phyloP scores from a whole-genome alignment of 1,140 invertebrate genomes.

The Ephestia elutella region DNA sequence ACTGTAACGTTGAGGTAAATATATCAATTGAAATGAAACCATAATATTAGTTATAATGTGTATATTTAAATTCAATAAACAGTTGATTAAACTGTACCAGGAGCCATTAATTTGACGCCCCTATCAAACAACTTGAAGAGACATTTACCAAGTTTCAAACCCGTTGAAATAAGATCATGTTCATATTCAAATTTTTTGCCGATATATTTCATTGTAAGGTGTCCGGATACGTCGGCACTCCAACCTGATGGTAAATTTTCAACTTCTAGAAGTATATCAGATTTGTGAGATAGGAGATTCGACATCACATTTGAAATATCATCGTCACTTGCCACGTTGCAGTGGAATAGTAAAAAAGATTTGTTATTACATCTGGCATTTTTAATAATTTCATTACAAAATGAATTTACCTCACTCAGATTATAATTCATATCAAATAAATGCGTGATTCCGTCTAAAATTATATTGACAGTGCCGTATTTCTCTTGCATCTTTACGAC shows the following conservation, averaged over 20 bases:
- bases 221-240: slow-evolving; percentile 81
- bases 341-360: slow-evolving; percentile 50
- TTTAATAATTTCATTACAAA: slow-evolving; percentile 72
- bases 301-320: slow-evolving; percentile 74
- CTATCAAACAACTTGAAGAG: slow-evolving; percentile 82
- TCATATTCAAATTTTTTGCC: slow-evolving; percentile 59
- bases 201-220: slow-evolving; percentile 74
- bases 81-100: slow-evolving; percentile 69
- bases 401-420: slow-evolving; percentile 70
- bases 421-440: slow-evolving; percentile 78
- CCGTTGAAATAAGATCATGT: slow-evolving; percentile 42
- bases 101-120: slow-evolving; percentile 81
- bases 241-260: slow-evolving; percentile 79
- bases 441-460: slow-evolving; percentile 82
- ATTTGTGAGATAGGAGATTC: slow-evolving; percentile 76
- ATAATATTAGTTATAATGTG: neutral
- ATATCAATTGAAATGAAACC: too few relatives aligned
- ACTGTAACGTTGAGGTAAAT: too few relatives aligned
- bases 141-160: slow-evolving; percentile 67
- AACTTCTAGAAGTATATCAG: slow-evolving; percentile 78
- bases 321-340: slow-evolving; percentile 71
- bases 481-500: slow-evolving; percentile 39
- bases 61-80: neutral
- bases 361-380: slow-evolving; percentile 38
- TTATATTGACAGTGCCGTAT: slow-evolving; percentile 71